Conservation (phyloP, 2,113 vertebrate species). For the Dendropsophus ebraccatus region DNA sequence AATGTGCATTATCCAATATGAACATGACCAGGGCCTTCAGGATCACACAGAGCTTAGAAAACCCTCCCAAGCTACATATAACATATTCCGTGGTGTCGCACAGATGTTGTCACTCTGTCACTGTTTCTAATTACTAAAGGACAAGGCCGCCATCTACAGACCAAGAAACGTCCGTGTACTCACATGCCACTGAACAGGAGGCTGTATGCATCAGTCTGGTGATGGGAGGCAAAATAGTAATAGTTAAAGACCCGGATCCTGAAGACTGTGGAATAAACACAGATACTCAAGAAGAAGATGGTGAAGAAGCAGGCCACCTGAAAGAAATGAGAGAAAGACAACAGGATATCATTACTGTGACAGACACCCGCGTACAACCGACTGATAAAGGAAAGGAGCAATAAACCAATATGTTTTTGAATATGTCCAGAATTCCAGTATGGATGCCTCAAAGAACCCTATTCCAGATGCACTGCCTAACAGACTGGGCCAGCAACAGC, state of each 20-base stretch:
- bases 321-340: not conserved
- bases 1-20: no score
- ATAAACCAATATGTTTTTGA: no score
- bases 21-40: no score
- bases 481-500: no score
- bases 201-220: conserved; percentile 95
- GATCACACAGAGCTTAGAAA: no score
- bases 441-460: no score
- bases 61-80: not conserved
- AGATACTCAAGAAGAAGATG: conserved; percentile 92
- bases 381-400: no score
- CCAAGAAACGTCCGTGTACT: conserved; percentile 64
- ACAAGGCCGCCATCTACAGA: not conserved
- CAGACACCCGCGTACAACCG: not conserved
- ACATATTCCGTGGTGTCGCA: no score
- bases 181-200: conserved; percentile 96
- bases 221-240: conserved; percentile 91
- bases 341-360: not conserved
- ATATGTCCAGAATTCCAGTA: no score
- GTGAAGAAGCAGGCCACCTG: conserved; percentile 91
- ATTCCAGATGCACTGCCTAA: no score
- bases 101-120: no score
- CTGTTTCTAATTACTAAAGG: no score
- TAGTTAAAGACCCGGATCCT: conserved; percentile 93
- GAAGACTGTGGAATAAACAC: conserved; percentile 95